Conservation (phyloP, 53 echinoderm and acorn worm species). For the Antedon mediterranea region DNA sequence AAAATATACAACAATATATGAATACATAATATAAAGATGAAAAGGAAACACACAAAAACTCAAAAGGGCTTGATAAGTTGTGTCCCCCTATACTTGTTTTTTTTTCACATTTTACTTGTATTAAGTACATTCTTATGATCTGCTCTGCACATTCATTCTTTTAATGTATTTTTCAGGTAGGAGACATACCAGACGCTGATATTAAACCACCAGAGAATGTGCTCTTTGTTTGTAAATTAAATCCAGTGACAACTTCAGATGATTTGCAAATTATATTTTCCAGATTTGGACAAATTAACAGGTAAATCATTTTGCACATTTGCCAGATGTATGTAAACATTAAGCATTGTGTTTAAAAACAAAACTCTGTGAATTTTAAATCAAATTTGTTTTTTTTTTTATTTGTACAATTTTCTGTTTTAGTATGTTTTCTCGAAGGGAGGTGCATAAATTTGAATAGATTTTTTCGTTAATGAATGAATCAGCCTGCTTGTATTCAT, state of each 20-base stretch:
- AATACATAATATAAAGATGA: too few relatives aligned
- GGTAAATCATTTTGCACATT: slow-evolving; percentile 31
- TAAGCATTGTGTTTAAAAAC: neutral
- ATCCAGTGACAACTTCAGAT: slow-evolving; percentile 85
- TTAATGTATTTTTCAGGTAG: slow-evolving; percentile 29
- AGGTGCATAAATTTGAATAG: neutral
- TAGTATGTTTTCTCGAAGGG: too few relatives aligned
- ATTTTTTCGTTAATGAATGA: neutral
- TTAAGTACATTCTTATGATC: too few relatives aligned
- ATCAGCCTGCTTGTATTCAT: slow-evolving; percentile 1
- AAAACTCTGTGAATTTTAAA: neutral
- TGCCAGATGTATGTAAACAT: neutral
- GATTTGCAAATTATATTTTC: slow-evolving; percentile 94
- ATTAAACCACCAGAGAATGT: slow-evolving; percentile 94
- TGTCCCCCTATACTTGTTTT: neutral
- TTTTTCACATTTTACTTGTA: too few relatives aligned
- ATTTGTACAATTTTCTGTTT: neutral
- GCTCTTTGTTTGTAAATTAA: slow-evolving; percentile 90
- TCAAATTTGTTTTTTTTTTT: neutral
- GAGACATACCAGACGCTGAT: slow-evolving; percentile 95
- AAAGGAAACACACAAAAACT: too few relatives aligned
- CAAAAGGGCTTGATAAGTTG: too few relatives aligned
- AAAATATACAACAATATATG: too few relatives aligned
- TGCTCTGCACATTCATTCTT: too few relatives aligned
- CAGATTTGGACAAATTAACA: slow-evolving; percentile 75